phyloP scores from a whole-genome alignment of 2,797 vertebrate genomes.

The Gymnopithys bicolor region DNA sequence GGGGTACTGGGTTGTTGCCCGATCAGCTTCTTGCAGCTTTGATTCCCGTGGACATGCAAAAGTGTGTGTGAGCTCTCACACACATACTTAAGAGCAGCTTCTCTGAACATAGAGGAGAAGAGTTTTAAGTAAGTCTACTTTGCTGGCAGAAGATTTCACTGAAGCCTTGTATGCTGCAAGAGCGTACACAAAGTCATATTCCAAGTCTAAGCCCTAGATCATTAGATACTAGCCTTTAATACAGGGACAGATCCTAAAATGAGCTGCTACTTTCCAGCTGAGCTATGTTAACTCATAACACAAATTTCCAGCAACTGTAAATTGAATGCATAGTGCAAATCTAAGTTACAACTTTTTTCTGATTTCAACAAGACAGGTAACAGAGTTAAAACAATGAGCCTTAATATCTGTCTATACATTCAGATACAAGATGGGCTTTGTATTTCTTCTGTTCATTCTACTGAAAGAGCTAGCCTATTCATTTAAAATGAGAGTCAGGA shows the following conservation, averaged over 20 bases:
- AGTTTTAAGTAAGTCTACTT: not conserved
- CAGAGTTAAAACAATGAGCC: not conserved
- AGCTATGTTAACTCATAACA: not conserved
- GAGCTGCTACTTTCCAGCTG: not conserved
- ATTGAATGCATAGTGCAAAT: not conserved
- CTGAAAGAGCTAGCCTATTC: not conserved
- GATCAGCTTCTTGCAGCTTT: conserved; percentile 1
- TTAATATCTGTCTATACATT: not conserved
- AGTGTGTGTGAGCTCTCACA: not conserved
- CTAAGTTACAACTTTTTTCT: not conserved
- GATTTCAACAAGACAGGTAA: not conserved
- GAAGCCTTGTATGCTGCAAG: not conserved
- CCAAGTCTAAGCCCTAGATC: not conserved
- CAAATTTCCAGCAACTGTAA: not conserved
- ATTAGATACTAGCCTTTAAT: not conserved
- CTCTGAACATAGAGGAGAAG: not conserved
- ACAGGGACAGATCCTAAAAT: not conserved
- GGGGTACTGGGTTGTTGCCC: not conserved
- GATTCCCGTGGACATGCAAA: conserved; percentile 5
- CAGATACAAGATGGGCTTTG: not conserved
- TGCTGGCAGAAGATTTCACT: not conserved
- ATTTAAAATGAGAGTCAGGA: not conserved
- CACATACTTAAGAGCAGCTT: not conserved
- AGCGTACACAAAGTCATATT: not conserved
- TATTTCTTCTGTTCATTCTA: not conserved